These are phyloP conservation scores for Pangasius krempfi DNA, from an alignment of 2,797 vertebrate species.

Conservation along the genomic window DNA sequence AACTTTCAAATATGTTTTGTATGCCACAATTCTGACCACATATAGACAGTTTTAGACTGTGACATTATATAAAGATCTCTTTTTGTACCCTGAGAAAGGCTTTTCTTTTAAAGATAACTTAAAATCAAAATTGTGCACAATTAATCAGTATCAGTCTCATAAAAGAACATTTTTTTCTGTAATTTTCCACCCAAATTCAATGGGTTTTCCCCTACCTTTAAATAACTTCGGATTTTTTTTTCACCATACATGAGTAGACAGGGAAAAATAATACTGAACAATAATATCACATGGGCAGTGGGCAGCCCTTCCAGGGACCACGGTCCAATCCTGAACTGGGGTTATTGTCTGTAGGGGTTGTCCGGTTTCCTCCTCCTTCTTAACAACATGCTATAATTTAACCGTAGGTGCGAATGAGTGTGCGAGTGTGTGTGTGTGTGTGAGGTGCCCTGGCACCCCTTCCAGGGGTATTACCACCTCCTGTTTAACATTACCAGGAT, in stretches of 20 bases:
- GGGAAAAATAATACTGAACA: neutral
- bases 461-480: neutral
- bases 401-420: neutral
- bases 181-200: neutral
- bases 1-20: neutral
- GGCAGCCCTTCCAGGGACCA: neutral
- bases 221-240: neutral
- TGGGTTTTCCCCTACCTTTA: neutral
- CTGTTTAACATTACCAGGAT: neutral
- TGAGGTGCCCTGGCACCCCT: neutral
- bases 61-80: neutral
- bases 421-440: neutral
- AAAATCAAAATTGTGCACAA: neutral
- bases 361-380: neutral
- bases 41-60: neutral
- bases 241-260: neutral
- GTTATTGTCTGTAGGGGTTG: neutral
- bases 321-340: neutral
- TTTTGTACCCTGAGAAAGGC: neutral
- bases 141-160: neutral
- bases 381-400: neutral
- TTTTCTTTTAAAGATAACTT: neutral
- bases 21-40: neutral
- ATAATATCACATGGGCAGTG: neutral
- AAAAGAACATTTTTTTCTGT: neutral